These are phyloP conservation scores for Tadarida brasiliensis DNA, from an alignment of 2,797 vertebrate genomes.

Conservation along the genomic window DNA sequence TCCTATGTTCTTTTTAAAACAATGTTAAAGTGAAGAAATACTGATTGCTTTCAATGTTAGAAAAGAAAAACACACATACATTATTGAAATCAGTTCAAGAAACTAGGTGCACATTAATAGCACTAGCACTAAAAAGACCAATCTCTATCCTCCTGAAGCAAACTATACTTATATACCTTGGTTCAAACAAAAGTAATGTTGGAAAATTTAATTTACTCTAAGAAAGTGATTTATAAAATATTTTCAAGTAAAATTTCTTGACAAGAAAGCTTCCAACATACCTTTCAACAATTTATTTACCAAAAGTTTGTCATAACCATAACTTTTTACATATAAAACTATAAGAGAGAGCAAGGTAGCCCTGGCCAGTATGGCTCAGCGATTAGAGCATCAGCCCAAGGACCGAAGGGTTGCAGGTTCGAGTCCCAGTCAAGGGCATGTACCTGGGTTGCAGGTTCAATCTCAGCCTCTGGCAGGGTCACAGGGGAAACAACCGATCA, in stretches of 20 bases:
- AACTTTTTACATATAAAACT: conserved; percentile 23
- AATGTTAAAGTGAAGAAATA: conserved; percentile 13
- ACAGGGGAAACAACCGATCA: too few relatives aligned
- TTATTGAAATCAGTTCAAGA: neutral
- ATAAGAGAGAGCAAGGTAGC: neutral
- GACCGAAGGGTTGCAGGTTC: too few relatives aligned
- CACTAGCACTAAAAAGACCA: neutral
- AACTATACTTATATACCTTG: neutral
- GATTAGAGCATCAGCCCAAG: too few relatives aligned
- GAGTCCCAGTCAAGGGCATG: too few relatives aligned
- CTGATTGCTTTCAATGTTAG: neutral
- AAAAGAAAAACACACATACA: neutral
- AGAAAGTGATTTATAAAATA: conserved; percentile 17
- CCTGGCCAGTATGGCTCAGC: too few relatives aligned
- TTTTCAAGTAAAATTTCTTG: neutral
- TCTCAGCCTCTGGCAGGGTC: too few relatives aligned
- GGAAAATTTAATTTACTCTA: neutral
- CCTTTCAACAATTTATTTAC: conserved; percentile 8
- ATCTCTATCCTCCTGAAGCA: neutral
- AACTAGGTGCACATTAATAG: neutral
- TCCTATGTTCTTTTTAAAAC: neutral
- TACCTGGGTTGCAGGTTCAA: too few relatives aligned
- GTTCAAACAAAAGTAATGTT: neutral
- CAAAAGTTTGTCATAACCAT: neutral
- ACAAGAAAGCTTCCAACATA: conserved; percentile 10